Evolutionary conservation across 2,113 vertebrate genomes (phyloP).

Genomic region (Lipotes vexillifer): DNA sequence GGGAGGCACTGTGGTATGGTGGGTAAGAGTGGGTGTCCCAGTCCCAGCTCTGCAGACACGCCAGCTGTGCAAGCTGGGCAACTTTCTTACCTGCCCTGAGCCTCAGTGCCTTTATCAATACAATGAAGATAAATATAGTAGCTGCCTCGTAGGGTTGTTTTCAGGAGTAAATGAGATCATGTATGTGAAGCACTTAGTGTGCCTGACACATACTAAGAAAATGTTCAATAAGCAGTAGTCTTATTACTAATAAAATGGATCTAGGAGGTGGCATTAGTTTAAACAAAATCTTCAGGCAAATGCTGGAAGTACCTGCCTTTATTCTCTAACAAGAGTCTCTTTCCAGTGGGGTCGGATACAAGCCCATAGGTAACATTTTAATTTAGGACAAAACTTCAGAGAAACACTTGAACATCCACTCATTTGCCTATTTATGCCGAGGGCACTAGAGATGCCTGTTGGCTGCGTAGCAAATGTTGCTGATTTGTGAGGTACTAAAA

Average conservation of each 20-base stretch:
- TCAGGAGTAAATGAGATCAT: neutral
- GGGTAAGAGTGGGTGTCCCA: neutral
- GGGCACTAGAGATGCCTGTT: neutral
- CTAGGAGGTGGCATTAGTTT: neutral
- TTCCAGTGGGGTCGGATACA: neutral
- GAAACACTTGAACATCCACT: neutral
- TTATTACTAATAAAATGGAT: neutral
- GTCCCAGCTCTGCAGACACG: neutral
- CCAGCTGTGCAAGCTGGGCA: neutral
- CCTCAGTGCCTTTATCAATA: neutral
- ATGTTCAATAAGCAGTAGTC: neutral
- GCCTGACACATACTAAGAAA: neutral
- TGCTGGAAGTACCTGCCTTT: neutral
- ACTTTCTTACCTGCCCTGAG: neutral
- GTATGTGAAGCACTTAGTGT: neutral
- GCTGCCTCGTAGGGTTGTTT: neutral
- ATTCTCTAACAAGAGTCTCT: neutral
- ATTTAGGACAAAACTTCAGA: slow-evolving; percentile 1
- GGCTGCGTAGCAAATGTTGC: neutral
- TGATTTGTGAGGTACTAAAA: neutral
- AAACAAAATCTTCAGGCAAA: neutral
- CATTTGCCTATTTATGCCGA: neutral
- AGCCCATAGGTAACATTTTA: neutral
- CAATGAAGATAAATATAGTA: neutral
- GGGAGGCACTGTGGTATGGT: neutral